phyloP scores from a whole-genome alignment of 2,797 vertebrate species.

The Eulemur mongoz region DNA sequence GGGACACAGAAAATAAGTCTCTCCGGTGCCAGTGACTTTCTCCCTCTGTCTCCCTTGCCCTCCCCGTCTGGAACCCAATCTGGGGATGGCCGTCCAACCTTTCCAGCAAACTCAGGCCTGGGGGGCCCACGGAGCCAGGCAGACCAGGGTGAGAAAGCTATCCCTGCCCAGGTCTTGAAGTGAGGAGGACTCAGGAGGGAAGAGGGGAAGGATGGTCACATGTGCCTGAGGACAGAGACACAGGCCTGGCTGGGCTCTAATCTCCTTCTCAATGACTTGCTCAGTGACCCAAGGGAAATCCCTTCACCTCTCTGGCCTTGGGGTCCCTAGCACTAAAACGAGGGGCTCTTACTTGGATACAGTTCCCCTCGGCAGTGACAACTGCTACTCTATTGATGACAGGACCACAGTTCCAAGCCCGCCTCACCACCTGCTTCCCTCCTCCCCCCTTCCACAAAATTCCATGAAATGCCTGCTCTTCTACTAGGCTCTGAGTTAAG shows the following conservation, averaged over 20 bases:
- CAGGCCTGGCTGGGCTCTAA: background rate
- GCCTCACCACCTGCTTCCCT: background rate
- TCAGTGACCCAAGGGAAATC: background rate
- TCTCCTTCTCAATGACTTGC: background rate
- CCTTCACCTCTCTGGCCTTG: background rate
- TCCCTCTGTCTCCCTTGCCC: background rate
- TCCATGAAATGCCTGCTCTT: background rate
- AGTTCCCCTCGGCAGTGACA: background rate
- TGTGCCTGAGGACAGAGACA: background rate
- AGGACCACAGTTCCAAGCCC: background rate
- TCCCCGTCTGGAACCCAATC: background rate
- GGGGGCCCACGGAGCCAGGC: background rate
- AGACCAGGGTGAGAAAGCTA: background rate
- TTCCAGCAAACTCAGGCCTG: background rate
- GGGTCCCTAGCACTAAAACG: background rate
- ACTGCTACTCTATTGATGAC: fast-evolving
- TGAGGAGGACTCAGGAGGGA: background rate
- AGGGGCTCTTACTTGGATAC: background rate
- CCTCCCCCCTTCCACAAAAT: background rate
- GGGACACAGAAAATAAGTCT: background rate
- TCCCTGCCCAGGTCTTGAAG: background rate
- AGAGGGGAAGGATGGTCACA: background rate
- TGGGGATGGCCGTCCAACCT: background rate
- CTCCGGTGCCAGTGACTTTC: background rate
- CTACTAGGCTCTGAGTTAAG: background rate